These are phyloP conservation scores for Orthosia incerta DNA, from an alignment of 2,888 invertebrate genomes.

Conservation along the genomic window DNA sequence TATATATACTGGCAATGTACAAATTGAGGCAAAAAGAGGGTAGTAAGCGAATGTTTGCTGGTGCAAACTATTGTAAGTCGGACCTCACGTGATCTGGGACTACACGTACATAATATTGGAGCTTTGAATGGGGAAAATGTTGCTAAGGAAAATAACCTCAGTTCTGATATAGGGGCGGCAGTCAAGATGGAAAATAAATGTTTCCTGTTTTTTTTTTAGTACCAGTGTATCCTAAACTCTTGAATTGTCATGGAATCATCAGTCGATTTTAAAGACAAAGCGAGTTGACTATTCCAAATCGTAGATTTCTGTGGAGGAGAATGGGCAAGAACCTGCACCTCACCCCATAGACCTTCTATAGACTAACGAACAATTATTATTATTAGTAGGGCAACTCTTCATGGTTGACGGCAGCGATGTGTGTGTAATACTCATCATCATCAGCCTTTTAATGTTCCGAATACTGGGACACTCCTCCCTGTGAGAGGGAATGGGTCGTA, in stretches of 20 bases:
- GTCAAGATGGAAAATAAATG: not conserved
- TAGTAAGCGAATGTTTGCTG: constrained; percentile 23
- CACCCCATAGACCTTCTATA: not conserved
- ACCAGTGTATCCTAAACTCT: no score
- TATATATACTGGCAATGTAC: constrained; percentile 30
- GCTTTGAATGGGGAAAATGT: constrained; percentile 9
- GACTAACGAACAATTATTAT: not conserved
- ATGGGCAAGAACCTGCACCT: no score
- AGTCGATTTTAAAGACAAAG: no score
- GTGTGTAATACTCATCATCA: no score
- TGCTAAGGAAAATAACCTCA: constrained; percentile 8
- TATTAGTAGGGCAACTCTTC: not conserved
- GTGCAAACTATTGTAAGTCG: constrained; percentile 19
- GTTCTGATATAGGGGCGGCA: not conserved
- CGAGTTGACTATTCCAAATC: no score
- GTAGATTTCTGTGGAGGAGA: no score
- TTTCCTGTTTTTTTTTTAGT: not conserved
- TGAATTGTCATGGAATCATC: no score
- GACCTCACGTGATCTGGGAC: constrained; percentile 7
- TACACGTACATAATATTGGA: constrained; percentile 13
- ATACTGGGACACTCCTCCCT: no score
- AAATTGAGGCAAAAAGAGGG: constrained; percentile 32
- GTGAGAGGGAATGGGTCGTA: no score
- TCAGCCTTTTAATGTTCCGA: no score
- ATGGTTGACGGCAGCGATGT: no score